These are phyloP conservation scores for Linepithema humile DNA, from an alignment of 1,140 invertebrate genomes.

Conservation along the genomic window DNA sequence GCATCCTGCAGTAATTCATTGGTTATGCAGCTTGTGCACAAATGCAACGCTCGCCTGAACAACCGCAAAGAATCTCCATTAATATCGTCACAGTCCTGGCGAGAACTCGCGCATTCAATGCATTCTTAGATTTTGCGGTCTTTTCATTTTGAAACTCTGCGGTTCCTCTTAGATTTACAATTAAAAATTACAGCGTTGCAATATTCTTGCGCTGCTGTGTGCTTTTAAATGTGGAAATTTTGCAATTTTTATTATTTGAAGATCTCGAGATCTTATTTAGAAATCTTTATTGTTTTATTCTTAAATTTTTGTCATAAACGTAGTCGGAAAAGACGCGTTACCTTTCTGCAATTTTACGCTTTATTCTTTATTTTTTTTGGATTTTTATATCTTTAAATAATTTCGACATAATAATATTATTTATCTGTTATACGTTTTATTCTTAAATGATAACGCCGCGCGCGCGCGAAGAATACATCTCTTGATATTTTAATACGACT, in stretches of 20 bases:
- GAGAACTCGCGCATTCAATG: too few relatives aligned
- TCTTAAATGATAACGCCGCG: not conserved
- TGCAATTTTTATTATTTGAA: too few relatives aligned
- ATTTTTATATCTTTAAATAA: not conserved
- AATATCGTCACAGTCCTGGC: not conserved
- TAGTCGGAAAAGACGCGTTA: not conserved
- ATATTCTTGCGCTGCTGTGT: not conserved
- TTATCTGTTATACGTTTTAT: not conserved
- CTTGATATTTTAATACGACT: not conserved
- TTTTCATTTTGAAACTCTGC: not conserved
- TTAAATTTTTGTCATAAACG: not conserved
- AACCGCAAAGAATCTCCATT: not conserved
- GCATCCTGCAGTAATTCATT: conserved; percentile 27
- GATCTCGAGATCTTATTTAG: not conserved
- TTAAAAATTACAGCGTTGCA: not conserved
- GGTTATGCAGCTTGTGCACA: not conserved
- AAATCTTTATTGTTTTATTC: not conserved
- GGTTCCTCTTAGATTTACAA: not conserved
- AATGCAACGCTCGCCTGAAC: not conserved
- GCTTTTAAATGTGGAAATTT: not conserved
- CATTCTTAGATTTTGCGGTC: not conserved
- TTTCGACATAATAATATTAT: not conserved
- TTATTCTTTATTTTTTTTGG: not conserved
- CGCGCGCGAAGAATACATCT: not conserved
- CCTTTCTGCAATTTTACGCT: not conserved